These are phyloP conservation scores for Prunella strophiata DNA, from an alignment of 2,797 vertebrate genomes.

Conservation along the genomic window DNA sequence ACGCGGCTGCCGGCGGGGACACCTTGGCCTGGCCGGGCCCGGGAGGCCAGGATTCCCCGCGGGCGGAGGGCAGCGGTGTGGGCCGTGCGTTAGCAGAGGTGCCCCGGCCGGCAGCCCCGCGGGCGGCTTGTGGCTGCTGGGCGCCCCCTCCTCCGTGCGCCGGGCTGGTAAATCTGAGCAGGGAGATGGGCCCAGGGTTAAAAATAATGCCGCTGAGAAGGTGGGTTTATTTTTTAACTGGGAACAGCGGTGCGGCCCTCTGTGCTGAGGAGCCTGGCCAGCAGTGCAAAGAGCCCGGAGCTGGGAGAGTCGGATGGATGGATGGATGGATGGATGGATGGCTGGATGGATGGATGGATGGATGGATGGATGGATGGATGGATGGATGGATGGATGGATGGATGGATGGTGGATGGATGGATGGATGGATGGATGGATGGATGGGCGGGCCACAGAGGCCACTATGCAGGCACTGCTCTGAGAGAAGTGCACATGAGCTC, in stretches of 20 bases:
- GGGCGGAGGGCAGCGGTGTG: neutral
- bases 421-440: neutral
- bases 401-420: neutral
- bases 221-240: neutral
- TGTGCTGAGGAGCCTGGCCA: neutral
- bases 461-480: neutral
- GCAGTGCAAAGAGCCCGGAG: neutral
- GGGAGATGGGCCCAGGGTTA: neutral
- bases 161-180: neutral
- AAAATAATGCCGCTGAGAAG: neutral
- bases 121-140: neutral
- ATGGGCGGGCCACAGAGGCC: neutral
- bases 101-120: neutral
- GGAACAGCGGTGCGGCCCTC: neutral
- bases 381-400: neutral
- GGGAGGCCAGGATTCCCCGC: neutral
- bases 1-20: neutral
- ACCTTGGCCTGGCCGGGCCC: neutral
- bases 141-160: neutral
- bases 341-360: neutral
- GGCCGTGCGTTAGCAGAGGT: accelerated
- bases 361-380: neutral
- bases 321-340: neutral
- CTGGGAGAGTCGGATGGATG: neutral
- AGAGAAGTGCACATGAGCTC: neutral